A percentile compares a stretch with the other conserved stretches of the same genome.
Evolutionary conservation across 2,113 vertebrate species (phyloP).

Genomic region (Cepphus grylle): DNA sequence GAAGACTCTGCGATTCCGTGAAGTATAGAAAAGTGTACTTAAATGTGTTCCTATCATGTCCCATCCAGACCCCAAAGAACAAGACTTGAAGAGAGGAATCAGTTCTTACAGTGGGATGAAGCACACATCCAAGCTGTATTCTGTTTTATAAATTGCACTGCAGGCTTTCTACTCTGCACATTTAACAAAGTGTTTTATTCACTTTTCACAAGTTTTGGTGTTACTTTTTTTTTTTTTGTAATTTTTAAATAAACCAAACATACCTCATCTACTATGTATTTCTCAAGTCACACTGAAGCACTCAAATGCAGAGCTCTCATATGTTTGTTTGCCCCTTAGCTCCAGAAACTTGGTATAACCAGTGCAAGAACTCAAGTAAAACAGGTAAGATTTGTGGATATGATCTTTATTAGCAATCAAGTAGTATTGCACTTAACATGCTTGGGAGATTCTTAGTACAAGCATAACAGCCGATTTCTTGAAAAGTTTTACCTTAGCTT

Average conservation of each 20-base stretch:
- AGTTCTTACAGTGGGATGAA: constrained; percentile 78
- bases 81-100: constrained; percentile 77
- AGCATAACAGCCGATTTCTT: neutral
- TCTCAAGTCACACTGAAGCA: neutral
- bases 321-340: neutral
- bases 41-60: constrained; percentile 79
- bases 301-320: neutral
- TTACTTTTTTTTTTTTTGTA: constrained; percentile 49
- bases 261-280: neutral
- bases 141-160: constrained; percentile 82
- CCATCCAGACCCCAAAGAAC: constrained; percentile 66
- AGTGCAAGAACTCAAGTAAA: neutral
- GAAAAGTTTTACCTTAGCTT: neutral
- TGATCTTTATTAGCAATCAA: neutral
- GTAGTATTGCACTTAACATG: neutral
- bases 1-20: no score
- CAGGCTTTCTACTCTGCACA: neutral
- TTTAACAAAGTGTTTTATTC: constrained; percentile 31
- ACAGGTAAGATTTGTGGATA: neutral
- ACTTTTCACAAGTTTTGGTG: constrained; percentile 6
- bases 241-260: constrained; percentile 73
- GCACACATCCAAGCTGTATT: constrained; percentile 92
- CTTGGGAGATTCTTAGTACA: neutral
- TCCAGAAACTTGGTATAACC: neutral
- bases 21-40: constrained; percentile 76